Evolutionary conservation across 2,797 vertebrate species (phyloP), one percentile per base, ranked within the genome.

Genomic region (Gymnothorax javanicus): DNA sequence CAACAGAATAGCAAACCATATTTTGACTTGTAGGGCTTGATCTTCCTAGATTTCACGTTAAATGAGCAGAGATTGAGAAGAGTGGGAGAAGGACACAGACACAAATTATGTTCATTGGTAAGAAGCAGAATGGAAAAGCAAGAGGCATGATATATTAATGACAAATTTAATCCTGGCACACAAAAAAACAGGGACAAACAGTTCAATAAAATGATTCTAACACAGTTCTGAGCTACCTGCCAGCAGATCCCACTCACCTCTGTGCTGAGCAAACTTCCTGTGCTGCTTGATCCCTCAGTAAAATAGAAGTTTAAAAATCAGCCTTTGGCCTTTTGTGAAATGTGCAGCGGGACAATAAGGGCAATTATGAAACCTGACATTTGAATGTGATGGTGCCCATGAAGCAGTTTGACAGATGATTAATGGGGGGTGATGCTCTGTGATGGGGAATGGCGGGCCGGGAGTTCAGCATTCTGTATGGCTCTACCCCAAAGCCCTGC

Each of bases 331-430:
- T 81, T 81, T 81, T 11, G 6, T 54, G 56, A 81, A 81, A n/a
- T 54, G 77, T 52, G 11, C 77, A 8, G 77, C 7, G 54, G 77
- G 77, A 81, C 77, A 81, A 81, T 81, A n/a, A 81, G 77, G 77
- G 20, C 52, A 81, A 81, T 81, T 54, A 81, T 81, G 77, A 81
- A 81, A 81, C 56, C 7, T 81, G 77, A 81, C 77, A 81, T 81
- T 81, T 81, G 77, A 81, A 56, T 81, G 52, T 81, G 77, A 81
- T 56, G 3, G 50, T 9, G 23, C 5, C 50, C 17, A 17, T 54
- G 52, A 50, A 1, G 77, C 7, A 56, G 77, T 9, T 56, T 81
- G 77, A 81, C 7, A 52, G 77, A 81, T n/a, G 77, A 81, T 23
- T 56, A 81, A n/a, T 52, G 77, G 77, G 13, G 77, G 17, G 50